A percentile compares a stretch with the other conserved stretches of the same genome.
These are phyloP conservation scores for Trachelus stipa DNA, from an alignment of 2,888 invertebrate genomes.

Conservation along the genomic window DNA sequence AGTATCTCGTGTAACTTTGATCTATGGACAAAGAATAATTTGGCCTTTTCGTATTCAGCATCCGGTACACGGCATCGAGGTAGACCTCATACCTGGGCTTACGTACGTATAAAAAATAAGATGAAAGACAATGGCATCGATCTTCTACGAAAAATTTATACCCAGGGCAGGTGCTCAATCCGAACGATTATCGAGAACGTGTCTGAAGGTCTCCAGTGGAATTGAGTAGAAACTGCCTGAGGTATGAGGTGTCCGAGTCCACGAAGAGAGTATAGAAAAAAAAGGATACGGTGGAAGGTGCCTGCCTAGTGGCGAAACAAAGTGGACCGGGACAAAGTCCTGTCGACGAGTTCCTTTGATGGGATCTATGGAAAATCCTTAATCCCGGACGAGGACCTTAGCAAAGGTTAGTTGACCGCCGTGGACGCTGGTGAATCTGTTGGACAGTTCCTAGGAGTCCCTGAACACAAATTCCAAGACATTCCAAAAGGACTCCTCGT, in stretches of 20 bases:
- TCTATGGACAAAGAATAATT: background rate
- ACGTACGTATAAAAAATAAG: background rate
- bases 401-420: constrained; percentile 10
- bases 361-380: constrained; percentile 30
- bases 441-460: background rate
- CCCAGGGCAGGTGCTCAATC: background rate
- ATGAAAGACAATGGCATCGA: background rate
- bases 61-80: background rate
- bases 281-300: background rate
- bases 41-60: background rate
- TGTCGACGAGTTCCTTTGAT: constrained; percentile 54
- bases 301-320: constrained; percentile 26
- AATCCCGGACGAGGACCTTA: constrained; percentile 32
- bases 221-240: background rate
- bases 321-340: constrained; percentile 49
- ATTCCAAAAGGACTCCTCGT: background rate
- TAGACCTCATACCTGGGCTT: background rate
- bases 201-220: background rate
- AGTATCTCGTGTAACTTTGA: background rate
- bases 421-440: background rate
- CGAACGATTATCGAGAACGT: background rate
- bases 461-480: background rate
- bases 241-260: background rate
- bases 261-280: background rate
- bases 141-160: background rate